Evolutionary conservation across 1,140 invertebrate genomes (phyloP), one percentile per base, ranked within the genome.

Genomic region (Pachypeltis micranthus): DNA sequence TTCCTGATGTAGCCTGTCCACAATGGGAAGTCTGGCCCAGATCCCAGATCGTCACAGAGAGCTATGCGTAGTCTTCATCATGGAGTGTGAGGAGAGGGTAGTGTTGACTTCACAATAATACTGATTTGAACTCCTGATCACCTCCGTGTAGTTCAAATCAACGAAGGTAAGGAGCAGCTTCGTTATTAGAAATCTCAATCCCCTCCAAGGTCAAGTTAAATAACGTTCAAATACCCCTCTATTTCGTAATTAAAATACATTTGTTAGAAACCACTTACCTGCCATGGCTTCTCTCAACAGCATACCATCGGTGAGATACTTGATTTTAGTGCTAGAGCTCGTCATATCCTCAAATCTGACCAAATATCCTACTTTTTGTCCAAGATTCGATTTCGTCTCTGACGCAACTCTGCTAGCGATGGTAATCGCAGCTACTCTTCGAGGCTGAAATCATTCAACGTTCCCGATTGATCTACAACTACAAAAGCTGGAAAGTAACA

Each of bases 301-400:
- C 89, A 96, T 96, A 63, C 95, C 95, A 80, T 97, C 95, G 55
- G 94, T 97, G 69, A 96, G 76, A 77, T 88, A 97, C 73, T 88
- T 87, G 7, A 96, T 83, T 76, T 85, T 87, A 1, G 93, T 96
- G 58, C 79, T 75, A 0, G 79, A 68, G 57, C 84, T 85, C 0
- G 86, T 87, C 0, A 81, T 78, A 75, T 95, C 89, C 76, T 96
- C 92, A 82, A 97, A 98, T 69, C 96, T 80, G 0, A 98, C 91
- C 68, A 85, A 85, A 72, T 96, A 98, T 0, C 93, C 93, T 51
- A 96, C 87, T 54, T 83, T 72, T 65, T 82, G 79, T 21, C 92
- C 92, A n/a, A 88, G 69, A 58, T 75, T 67, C 27, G 68, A 73
- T 28, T 77, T 79, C 69, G 82, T 80, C 73, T 95, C 93, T 66